phyloP scores from a whole-genome alignment of 2,113 vertebrate species.

The Acanthisitta chloris region DNA sequence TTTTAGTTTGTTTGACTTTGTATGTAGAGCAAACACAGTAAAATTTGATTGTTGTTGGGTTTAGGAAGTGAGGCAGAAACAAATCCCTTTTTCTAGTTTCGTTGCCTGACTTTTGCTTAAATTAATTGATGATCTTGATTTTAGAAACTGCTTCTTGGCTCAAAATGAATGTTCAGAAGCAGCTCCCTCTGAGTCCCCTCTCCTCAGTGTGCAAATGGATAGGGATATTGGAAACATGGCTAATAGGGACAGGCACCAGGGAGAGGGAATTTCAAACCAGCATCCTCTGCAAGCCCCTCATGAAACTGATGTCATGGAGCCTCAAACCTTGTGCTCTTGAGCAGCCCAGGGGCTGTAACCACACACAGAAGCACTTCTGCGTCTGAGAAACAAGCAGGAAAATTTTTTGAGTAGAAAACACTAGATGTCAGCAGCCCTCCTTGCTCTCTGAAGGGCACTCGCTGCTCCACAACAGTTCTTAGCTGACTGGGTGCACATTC shows the following conservation, averaged over 20 bases:
- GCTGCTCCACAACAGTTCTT: not conserved
- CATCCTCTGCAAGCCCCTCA: not conserved
- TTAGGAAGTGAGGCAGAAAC: not conserved
- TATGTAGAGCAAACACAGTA: not conserved
- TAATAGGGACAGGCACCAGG: not conserved
- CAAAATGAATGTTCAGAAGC: not conserved
- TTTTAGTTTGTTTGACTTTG: not conserved
- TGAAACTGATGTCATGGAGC: rapidly evolving
- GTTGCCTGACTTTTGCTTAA: not conserved
- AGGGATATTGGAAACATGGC: not conserved
- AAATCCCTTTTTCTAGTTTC: not conserved
- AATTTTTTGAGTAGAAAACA: not conserved
- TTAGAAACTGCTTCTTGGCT: not conserved
- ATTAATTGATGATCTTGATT: not conserved
- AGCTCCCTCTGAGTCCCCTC: not conserved
- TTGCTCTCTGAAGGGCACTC: not conserved
- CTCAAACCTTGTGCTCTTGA: not conserved
- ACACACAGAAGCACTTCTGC: not conserved
- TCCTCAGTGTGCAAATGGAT: rapidly evolving
- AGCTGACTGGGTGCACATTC: not conserved
- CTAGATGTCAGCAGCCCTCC: conserved; percentile 28
- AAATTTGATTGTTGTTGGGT: not conserved
- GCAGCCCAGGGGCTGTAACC: not conserved
- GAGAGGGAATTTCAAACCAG: not conserved
- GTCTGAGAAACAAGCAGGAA: not conserved